A percentile compares a stretch with the other conserved stretches of the same genome.
These are phyloP conservation scores for Sepiola atlantica DNA, from an alignment of 2,888 invertebrate species.

Conservation along the genomic window DNA sequence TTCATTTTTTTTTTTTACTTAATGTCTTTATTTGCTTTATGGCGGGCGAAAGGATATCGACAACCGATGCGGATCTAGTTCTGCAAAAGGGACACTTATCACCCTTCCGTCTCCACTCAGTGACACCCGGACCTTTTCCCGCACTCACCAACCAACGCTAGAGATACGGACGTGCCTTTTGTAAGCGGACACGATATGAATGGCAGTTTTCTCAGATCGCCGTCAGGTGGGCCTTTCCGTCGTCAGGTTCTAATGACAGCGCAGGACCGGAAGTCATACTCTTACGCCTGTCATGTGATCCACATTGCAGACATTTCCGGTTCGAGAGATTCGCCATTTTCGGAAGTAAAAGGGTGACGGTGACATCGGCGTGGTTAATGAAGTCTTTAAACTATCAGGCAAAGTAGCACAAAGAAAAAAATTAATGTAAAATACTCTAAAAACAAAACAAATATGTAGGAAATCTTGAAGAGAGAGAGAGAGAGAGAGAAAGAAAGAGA, in stretches of 20 bases:
- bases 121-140: not conserved
- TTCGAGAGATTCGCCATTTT: not conserved
- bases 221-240: constrained; percentile 32
- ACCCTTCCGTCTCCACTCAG: no score
- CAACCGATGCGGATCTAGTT: not conserved
- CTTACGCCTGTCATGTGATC: constrained; percentile 32
- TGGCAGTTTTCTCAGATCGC: not conserved
- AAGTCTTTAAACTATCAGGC: not conserved
- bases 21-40: not conserved
- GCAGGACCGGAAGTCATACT: not conserved
- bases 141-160: not conserved
- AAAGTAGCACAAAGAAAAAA: no score
- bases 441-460: no score
- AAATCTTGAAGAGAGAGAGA: no score
- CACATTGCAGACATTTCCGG: not conserved
- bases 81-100: not conserved
- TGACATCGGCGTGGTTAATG: not conserved
- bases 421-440: no score
- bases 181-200: not conserved
- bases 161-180: not conserved
- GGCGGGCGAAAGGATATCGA: not conserved
- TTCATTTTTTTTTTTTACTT: not conserved
- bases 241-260: not conserved
- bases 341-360: not conserved
- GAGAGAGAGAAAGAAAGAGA: no score